Conservation (phyloP, 2,113 vertebrate species). For the Microtus oregoni region DNA sequence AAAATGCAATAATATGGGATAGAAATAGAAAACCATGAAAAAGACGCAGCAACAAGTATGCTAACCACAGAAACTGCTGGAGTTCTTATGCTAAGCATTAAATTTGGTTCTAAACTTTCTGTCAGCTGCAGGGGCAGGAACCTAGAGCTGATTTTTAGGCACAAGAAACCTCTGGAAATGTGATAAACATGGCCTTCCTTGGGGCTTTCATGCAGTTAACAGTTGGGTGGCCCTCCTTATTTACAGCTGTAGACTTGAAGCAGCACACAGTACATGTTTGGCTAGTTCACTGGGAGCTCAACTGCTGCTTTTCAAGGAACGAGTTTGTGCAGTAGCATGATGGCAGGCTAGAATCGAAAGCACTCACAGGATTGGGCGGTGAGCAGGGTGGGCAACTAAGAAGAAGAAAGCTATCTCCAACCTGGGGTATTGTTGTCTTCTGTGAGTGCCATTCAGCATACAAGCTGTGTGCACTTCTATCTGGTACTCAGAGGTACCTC, state of each 20-base stretch:
- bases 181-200: not conserved
- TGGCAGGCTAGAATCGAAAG: not conserved
- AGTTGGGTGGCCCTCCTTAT: not conserved
- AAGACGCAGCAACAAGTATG: not conserved
- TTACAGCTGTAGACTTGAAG: not conserved
- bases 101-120: constrained; percentile 36
- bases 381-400: not conserved
- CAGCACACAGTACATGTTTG: not conserved
- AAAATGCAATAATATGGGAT: constrained; percentile 25
- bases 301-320: not conserved
- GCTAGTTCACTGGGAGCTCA: not conserved
- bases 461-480: not conserved
- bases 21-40: constrained; percentile 32
- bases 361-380: not conserved
- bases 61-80: not conserved
- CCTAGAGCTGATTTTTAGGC: not conserved
- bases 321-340: not conserved
- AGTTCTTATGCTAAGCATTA: not conserved
- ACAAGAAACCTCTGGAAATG: not conserved
- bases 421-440: not conserved
- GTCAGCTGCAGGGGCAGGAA: not conserved
- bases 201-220: not conserved
- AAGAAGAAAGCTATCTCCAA: not conserved
- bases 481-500: not conserved
- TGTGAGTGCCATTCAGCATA: not conserved